Base-by-base conservation (phyloP, 2,888 invertebrate species). In the Mylabris sibirica region DNA sequence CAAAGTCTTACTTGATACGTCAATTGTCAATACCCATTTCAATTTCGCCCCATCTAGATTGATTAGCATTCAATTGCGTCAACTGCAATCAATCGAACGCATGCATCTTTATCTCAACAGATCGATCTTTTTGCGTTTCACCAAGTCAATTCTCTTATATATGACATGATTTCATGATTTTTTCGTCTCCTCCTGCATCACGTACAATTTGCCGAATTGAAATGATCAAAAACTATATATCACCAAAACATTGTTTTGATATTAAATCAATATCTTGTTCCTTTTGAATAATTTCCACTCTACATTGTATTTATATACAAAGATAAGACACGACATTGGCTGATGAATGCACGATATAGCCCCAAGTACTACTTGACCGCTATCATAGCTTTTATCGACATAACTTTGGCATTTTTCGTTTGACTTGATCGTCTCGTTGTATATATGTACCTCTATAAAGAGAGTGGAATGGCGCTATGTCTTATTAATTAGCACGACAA, bases 81-180 rank as follows among this genome's bases (percentile, higher is more conserved):
- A 74, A 74, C 66, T 72, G 75, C 76, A 75, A 78, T 78, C 78
- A 77, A 76, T 77, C 75, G 73, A 53, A 71, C 62, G n/a, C n/a
- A 53, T 59, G 66, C 63, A 67, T 65, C 67, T 70, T 62, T 70
- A 67, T 70, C 70, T 67, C 65, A 30, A 68, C 65, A 67, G 70
- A 70, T 70, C 70, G 57, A 70, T 70, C 70, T 70, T 70, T 67
- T 57, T 24, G 49, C 24, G 57, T 57, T 57, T 57, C 57, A 24
- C 57, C 12, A 11, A 53, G n/a, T 53, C 53, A 20, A 53, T 53
- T 12, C 9, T 11, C 22, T 9, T 9, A 20, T 49, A 8, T 9
- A 20, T 49, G 9, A 17, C 44, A 20, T 41, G 14, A 3, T n/a
- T 41, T 41, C n/a, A 9, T 35, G 9, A 11, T 9, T 35, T 35